These are phyloP conservation scores for Mandrillus leucophaeus DNA, from an alignment of 2,113 vertebrate species.

Conservation along the genomic window DNA sequence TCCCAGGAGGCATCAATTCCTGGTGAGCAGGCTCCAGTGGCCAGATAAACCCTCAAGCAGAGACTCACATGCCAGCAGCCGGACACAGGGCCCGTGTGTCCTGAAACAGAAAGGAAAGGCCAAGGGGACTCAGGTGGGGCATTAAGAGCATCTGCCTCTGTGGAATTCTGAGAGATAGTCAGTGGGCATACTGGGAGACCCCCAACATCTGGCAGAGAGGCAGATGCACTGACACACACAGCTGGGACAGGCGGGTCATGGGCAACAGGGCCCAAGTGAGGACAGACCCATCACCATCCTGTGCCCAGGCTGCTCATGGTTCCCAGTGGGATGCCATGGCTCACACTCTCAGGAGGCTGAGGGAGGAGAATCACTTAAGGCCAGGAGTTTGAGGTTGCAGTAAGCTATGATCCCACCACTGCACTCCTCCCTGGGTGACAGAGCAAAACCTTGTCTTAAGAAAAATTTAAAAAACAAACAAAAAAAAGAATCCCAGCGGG, in stretches of 20 bases:
- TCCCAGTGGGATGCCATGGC: background rate
- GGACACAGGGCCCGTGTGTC: background rate
- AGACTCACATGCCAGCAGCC: background rate
- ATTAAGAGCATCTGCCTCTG: background rate
- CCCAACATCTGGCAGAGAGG: background rate
- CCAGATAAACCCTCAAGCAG: background rate
- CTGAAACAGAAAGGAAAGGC: background rate
- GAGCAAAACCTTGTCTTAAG: too few relatives aligned
- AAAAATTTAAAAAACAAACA: too few relatives aligned
- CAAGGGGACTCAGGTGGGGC: background rate
- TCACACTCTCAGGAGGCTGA: too few relatives aligned
- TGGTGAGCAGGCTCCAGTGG: background rate
- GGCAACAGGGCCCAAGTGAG: background rate
- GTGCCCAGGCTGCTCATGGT: too few relatives aligned
- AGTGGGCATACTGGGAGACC: accelerated
- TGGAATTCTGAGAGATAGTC: background rate
- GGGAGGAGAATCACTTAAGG: too few relatives aligned
- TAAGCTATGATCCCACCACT: too few relatives aligned
- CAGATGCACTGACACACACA: accelerated
- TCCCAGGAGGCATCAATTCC: background rate
- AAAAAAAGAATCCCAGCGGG: too few relatives aligned
- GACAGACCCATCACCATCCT: background rate
- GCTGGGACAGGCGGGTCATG: background rate
- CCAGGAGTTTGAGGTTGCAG: too few relatives aligned
- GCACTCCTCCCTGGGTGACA: too few relatives aligned